phyloP scores from a whole-genome alignment of 2,797 vertebrate genomes.

The Astyanax mexicanus region DNA sequence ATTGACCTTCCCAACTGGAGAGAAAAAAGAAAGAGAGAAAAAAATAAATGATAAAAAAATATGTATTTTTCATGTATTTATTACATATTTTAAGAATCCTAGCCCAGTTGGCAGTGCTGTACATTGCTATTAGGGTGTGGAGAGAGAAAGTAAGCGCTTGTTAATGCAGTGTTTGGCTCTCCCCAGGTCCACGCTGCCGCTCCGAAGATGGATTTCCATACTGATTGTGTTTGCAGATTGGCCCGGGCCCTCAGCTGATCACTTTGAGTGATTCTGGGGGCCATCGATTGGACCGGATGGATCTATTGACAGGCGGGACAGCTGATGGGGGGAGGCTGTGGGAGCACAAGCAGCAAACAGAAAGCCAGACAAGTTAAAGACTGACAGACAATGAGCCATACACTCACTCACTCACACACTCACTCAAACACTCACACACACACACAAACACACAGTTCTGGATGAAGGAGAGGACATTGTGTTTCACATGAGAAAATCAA shows the following conservation, averaged over 20 bases:
- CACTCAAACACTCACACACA: constrained; percentile 8
- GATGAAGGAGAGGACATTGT: neutral
- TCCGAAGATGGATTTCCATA: constrained; percentile 84
- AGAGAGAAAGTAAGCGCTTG: constrained; percentile 49
- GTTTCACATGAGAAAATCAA: neutral
- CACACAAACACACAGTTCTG: constrained; percentile 4
- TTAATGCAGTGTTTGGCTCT: constrained; percentile 50
- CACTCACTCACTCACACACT: constrained; percentile 12
- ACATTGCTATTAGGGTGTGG: constrained; percentile 49
- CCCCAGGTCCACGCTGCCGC: constrained; percentile 64
- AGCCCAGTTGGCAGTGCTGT: constrained; percentile 44
- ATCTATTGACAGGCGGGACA: constrained; percentile 80
- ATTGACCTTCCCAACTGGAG: too few relatives aligned
- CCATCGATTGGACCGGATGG: constrained; percentile 82
- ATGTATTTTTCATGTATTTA: constrained; percentile 58
- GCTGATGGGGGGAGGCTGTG: constrained; percentile 64
- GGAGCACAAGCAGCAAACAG: constrained; percentile 59
- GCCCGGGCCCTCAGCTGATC: constrained; percentile 82
- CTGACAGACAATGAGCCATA: constrained; percentile 65
- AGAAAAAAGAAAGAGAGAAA: too few relatives aligned
- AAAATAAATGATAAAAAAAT: too few relatives aligned
- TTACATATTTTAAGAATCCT: constrained; percentile 50
- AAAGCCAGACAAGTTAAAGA: constrained; percentile 47
- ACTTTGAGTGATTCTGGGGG: constrained; percentile 83
- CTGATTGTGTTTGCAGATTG: constrained; percentile 87